Evolutionary conservation across 2,888 invertebrate species (phyloP), one percentile per base, ranked within the genome.

Genomic region (Ceratothoa steindachneri): DNA sequence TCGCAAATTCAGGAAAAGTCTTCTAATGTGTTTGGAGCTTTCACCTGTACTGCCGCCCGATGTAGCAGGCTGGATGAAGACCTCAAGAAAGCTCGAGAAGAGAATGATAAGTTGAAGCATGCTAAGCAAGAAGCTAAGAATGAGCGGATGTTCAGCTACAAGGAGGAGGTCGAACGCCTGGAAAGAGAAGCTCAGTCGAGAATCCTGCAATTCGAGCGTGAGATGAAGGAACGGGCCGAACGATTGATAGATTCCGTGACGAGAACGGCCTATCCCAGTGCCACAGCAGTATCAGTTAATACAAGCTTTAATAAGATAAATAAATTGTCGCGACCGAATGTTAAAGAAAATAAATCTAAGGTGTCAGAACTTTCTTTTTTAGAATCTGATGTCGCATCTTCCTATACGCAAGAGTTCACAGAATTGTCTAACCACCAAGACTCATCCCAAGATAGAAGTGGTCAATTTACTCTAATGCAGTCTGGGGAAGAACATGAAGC

Each of bases 231-330:
- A 15, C 51, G 69, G 55, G 77, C 73, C 29, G 77, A 77, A 69
- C 67, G 70, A 53, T 29, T 74, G 31, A 30, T 73, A 27, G 19
- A 71, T 9, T 66, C 51, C n/a, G 71, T 69, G 30, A 30, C 68
- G 30, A 41, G 53, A 27, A 70, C 30, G 53, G 22, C 22, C 9
- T 66, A 24, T 9, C 19, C 69, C 51, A 69, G 72, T 60, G 75
- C 75, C 27, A 72, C 75, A 29, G 75, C 72, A 29, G 75, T 72
- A 60, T 72, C 75, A 1, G 75, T 76, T 53, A 72, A 72, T 19
- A 72, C 75, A 65, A 75, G 72, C 65, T 70, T 75, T 22, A 60
- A 69, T 19, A 71, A 75, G 31, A 72, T 71, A 72, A 69, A 75
- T n/a, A n/a, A n/a, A n/a, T n/a, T n/a, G n/a, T n/a, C n/a, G n/a